phyloP scores from a whole-genome alignment of 2,797 vertebrate genomes.

The Lepilemur septentrionalis region DNA sequence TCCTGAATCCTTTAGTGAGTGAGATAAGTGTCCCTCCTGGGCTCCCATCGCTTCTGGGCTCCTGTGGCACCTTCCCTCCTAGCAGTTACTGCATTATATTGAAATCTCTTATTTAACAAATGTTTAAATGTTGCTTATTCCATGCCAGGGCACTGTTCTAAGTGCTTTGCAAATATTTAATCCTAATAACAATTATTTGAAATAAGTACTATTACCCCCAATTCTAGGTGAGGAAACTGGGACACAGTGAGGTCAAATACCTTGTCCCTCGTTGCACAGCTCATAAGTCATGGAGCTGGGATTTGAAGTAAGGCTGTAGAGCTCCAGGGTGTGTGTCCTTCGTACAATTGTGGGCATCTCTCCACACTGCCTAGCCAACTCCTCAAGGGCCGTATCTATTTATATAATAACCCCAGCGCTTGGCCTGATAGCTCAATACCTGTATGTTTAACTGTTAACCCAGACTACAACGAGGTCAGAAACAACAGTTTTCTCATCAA shows the following conservation, averaged over 20 bases:
- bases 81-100: not conserved
- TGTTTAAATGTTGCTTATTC: not conserved
- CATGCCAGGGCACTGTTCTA: not conserved
- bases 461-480: not conserved
- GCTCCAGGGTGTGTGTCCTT: not conserved
- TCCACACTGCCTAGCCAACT: not conserved
- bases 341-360: not conserved
- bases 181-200: not conserved
- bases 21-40: not conserved
- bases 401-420: not conserved
- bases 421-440: not conserved
- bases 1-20: not conserved
- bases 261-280: not conserved
- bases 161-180: not conserved
- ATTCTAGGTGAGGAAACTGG: not conserved
- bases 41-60: not conserved
- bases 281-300: not conserved
- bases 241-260: not conserved
- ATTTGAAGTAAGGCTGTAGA: not conserved
- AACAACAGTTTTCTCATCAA: not conserved
- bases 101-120: not conserved
- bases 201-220: not conserved
- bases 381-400: not conserved
- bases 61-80: not conserved
- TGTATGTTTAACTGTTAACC: not conserved